Percentiles rank a stretch among this genome's conserved stretches.
Evolutionary conservation across 2,888 invertebrate species (phyloP).

Genomic region (Hofmannophila pseudospretella): DNA sequence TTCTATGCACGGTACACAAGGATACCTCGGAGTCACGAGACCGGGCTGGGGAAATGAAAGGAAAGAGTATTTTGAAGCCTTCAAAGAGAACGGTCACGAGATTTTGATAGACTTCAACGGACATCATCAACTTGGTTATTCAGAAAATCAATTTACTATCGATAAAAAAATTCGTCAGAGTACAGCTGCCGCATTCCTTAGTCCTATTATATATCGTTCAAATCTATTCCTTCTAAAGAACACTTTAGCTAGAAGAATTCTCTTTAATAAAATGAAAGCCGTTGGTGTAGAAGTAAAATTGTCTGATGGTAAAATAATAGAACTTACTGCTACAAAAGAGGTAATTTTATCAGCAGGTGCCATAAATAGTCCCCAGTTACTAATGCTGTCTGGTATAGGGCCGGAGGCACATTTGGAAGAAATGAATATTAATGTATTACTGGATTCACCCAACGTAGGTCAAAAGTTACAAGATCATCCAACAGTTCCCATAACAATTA

Average conservation of each 20-base stretch:
- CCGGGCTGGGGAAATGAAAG: conserved; percentile 37
- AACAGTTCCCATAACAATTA: conserved; percentile 29
- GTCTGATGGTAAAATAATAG: conserved; percentile 11
- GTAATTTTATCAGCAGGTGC: too few species aligned
- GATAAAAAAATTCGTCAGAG: conserved; percentile 29
- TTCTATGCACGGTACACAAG: conserved; percentile 26
- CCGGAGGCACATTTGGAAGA: conserved; percentile 28
- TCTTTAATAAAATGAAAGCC: conserved; percentile 25
- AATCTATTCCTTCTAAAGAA: conserved; percentile 35
- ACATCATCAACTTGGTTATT: conserved; percentile 28
- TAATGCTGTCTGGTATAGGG: too few species aligned
- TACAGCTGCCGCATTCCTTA: conserved; percentile 28
- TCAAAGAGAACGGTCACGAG: conserved; percentile 30
- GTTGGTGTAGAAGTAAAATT: conserved; percentile 30
- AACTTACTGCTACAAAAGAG: conserved; percentile 29
- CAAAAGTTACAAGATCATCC: conserved; percentile 43
- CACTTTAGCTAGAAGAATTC: conserved; percentile 28
- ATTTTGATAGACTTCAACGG: conserved; percentile 32
- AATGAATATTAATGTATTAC: conserved; percentile 25
- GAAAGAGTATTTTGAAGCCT: conserved; percentile 40
- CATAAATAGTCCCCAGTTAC: conserved; percentile 37
- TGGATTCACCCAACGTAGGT: conserved; percentile 38
- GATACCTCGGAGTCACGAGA: conserved; percentile 26
- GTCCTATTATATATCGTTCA: conserved; percentile 21
- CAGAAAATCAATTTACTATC: conserved; percentile 22